Evolutionary conservation across 2,113 vertebrate species (phyloP), one percentile per base, ranked within the genome.

Genomic region (Sorex fumeus): DNA sequence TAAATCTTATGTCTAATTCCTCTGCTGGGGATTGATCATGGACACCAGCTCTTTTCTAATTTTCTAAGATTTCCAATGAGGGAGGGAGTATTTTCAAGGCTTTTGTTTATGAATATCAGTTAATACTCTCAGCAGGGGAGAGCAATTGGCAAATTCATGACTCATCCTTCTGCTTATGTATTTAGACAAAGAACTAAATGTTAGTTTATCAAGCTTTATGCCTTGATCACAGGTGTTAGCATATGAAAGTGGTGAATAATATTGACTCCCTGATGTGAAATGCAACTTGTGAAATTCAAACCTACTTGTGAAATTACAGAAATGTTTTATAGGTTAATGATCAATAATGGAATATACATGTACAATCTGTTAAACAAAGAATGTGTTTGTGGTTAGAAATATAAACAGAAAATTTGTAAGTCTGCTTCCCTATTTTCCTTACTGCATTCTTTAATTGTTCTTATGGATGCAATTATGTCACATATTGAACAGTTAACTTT

Each of bases 161-260:
- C 32, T 87, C 81, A 67, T 36, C 27, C 6, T 89, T 81, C 27
- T 78, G 40, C 28, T 87, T 93, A 70, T 66, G 30, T 84, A 3
- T 91, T 96, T 80, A 81, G 70, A 80, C 36, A 84, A 85, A 93
- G 64, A 94, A 30, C 19, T 81, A 94, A 94, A 89, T 80, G 69
- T 30, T 81, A 45, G 6, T 84, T 87, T 84, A 75, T 84, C 30
- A 78, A 45, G 15, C 75, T 91, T 85, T 84, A 60, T 90, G 53
- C 32, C 25, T 91, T 89, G 36, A 89, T 89, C 69, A 77, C 77
- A 91, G 36, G 62, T 87, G 40, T 87, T 74, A 84, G 30, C 13
- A 74, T 87, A 80, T 72, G 40, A 94, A 93, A 72, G 23, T 78
- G 6, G 47, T 81, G 40, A 91, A 92, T 84, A 81, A 81, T 84